A percentile compares a stretch with the other conserved stretches of the same genome.
Evolutionary conservation across 2,888 invertebrate species (phyloP).

Genomic region (Parnassius apollo): DNA sequence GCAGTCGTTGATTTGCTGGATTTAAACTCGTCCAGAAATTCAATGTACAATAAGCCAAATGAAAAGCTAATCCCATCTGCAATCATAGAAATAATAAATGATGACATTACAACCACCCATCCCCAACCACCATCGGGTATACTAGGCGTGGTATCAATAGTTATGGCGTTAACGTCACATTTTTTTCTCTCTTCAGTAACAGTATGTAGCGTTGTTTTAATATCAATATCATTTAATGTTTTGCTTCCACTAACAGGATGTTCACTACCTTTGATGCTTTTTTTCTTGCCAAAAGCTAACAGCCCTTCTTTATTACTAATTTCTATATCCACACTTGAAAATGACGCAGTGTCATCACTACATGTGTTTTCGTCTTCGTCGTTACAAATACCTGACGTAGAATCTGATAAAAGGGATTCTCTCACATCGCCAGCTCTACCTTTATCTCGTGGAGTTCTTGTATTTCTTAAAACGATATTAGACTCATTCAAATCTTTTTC

Average conservation of each 20-base stretch:
- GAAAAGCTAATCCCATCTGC: constrained; percentile 97
- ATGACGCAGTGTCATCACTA: constrained; percentile 54
- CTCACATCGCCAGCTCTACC: constrained; percentile 50
- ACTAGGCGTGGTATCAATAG: constrained; percentile 62
- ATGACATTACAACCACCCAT: constrained; percentile 93
- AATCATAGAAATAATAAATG: constrained; percentile 92
- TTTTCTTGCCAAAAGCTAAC: constrained; percentile 17
- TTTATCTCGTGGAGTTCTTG: constrained; percentile 53
- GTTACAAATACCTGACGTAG: constrained; percentile 75
- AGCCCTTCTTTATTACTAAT: constrained; percentile 48
- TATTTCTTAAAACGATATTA: constrained; percentile 54
- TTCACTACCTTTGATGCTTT: background rate
- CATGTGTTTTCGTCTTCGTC: constrained; percentile 66
- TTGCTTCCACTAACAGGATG: constrained; percentile 38
- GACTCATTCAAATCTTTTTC: constrained; percentile 52
- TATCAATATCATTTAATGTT: constrained; percentile 35
- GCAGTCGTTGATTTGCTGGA: constrained; percentile 92
- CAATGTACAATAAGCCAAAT: constrained; percentile 93
- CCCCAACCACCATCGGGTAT: constrained; percentile 94
- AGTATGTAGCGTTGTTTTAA: constrained; percentile 47
- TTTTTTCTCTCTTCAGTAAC: constrained; percentile 38
- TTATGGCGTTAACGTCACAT: constrained; percentile 33
- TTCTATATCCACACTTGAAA: constrained; percentile 67
- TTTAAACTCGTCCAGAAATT: constrained; percentile 89
- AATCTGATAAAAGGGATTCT: constrained; percentile 67